Percentiles rank a stretch among this genome's conserved stretches.
phyloP scores from a whole-genome alignment of 2,888 invertebrate species.

The Heliconius erato region DNA sequence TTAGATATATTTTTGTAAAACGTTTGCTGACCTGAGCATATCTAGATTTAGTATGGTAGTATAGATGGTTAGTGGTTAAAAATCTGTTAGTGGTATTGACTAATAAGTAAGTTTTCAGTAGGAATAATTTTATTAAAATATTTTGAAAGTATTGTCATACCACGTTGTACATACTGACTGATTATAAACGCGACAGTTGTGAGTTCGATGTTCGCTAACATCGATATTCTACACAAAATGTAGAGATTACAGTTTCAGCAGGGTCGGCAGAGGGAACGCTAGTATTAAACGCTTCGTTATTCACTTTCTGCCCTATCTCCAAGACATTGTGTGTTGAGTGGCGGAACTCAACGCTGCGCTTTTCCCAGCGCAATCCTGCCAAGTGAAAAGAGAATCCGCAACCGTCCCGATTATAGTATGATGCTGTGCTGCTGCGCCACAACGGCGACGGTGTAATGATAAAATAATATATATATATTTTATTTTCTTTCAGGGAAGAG shows the following conservation, averaged over 20 bases:
- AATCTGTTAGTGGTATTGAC: background rate
- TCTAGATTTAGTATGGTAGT: no score
- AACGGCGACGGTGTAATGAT: background rate
- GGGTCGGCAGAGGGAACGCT: no score
- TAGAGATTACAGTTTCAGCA: no score
- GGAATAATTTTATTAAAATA: background rate
- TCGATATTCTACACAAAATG: no score
- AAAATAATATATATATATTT: background rate
- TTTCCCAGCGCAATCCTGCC: no score
- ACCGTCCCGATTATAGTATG: background rate
- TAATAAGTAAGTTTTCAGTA: background rate
- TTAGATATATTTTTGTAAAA: no score
- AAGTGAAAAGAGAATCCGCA: background rate
- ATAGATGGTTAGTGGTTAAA: background rate
- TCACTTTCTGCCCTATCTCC: no score
- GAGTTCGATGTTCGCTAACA: no score
- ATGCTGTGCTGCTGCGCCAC: background rate
- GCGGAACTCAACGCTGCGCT: no score
- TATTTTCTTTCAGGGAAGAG: conserved; percentile 87
- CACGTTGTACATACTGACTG: background rate
- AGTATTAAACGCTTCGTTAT: no score
- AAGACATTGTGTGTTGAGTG: no score
- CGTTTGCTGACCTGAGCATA: no score
- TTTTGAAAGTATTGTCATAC: background rate
- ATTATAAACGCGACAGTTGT: background rate